A percentile compares a stretch with the other conserved stretches of the same genome.
Evolutionary conservation across 2,113 vertebrate genomes (phyloP).

Genomic region (Tetrao urogallus): DNA sequence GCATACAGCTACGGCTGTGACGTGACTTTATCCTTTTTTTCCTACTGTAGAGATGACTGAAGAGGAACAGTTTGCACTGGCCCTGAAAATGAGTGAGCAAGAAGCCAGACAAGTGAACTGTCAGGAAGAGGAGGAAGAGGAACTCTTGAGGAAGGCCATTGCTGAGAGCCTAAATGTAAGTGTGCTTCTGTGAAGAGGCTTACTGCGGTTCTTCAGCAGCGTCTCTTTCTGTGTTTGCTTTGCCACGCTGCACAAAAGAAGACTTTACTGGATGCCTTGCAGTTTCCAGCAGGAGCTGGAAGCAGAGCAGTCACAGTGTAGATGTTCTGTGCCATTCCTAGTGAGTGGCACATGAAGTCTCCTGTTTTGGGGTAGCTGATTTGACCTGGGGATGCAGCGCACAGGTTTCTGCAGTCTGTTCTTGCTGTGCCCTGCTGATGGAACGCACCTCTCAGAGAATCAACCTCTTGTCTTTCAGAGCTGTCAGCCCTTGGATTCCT

Average conservation of each 20-base stretch:
- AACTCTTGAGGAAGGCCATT: conserved; percentile 89
- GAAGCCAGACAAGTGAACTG: conserved; percentile 84
- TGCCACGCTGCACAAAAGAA: not conserved
- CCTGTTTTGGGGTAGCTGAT: not conserved
- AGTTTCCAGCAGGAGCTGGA: not conserved
- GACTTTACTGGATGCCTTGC: not conserved
- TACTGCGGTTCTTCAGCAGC: conserved; percentile 30
- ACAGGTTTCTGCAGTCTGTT: not conserved
- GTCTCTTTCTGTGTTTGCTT: not conserved
- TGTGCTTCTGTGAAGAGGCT: conserved; percentile 66
- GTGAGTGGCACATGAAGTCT: not conserved
- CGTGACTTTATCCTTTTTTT: conserved; percentile 1
- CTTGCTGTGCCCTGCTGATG: not conserved
- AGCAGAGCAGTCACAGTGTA: not conserved
- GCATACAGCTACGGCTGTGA: not conserved
- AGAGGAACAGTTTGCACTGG: conserved; percentile 93
- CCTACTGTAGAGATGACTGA: conserved; percentile 89
- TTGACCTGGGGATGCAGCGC: fast-evolving
- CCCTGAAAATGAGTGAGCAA: conserved; percentile 90
- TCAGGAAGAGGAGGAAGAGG: conserved; percentile 86
- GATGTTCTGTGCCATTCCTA: not conserved
- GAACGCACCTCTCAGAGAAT: not conserved
- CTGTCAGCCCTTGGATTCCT: conserved; percentile 71
- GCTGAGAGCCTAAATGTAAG: conserved; percentile 90
- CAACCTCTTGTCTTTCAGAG: conserved; percentile 79